Evolutionary conservation across 2,113 vertebrate genomes (phyloP).

Genomic region (Thinocorus orbignyianus): DNA sequence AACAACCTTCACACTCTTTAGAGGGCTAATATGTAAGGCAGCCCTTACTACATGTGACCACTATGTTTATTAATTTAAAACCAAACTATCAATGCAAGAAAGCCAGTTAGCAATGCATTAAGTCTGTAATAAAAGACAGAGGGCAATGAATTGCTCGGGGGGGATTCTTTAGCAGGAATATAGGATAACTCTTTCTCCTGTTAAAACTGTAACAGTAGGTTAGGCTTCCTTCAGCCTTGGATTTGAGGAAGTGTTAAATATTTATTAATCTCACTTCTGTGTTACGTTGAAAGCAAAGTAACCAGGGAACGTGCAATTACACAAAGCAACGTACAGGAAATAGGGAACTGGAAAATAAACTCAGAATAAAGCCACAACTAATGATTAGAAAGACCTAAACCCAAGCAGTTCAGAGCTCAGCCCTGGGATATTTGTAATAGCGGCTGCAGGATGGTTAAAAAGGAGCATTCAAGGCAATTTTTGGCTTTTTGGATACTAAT

Average conservation of each 20-base stretch:
- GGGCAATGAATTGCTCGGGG: slow-evolving; percentile 28
- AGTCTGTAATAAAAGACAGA: slow-evolving; percentile 60
- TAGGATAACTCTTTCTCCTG: slow-evolving; percentile 32
- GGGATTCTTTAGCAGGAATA: neutral
- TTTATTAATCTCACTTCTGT: slow-evolving; percentile 29
- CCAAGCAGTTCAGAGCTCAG: neutral
- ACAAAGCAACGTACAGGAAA: neutral
- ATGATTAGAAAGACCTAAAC: neutral
- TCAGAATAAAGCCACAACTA: neutral
- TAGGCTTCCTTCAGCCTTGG: neutral
- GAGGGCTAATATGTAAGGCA: slow-evolving; percentile 57
- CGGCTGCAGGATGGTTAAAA: neutral
- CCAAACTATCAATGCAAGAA: slow-evolving; percentile 60
- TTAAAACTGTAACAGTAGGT: slow-evolving; percentile 47
- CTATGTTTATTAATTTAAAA: slow-evolving; percentile 68
- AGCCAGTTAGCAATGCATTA: slow-evolving; percentile 45
- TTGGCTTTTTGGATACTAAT: neutral
- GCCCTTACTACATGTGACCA: slow-evolving; percentile 58
- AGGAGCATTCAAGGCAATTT: neutral
- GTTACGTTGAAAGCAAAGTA: neutral
- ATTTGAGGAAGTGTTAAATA: slow-evolving; percentile 36
- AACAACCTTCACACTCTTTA: slow-evolving; percentile 51
- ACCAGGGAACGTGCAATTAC: neutral
- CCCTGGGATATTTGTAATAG: neutral
- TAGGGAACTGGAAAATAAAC: neutral